Evolutionary conservation across 2,888 invertebrate genomes (phyloP).

Genomic region (Atherix ibis): DNA sequence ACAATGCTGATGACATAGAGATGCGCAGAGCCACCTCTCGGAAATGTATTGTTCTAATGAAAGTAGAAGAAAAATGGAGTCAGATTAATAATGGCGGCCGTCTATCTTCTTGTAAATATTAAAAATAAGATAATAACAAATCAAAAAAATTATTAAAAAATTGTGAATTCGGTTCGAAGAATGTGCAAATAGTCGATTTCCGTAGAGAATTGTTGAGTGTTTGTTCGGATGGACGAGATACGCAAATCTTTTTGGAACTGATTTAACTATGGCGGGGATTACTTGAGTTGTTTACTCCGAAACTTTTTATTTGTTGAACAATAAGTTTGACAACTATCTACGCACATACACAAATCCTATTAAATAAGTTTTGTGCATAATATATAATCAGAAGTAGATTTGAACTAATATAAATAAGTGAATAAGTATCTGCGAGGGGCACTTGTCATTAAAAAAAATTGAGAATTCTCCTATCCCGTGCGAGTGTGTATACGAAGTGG

Average conservation of each 20-base stretch:
- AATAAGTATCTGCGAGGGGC: too few relatives aligned
- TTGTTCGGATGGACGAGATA: conserved; percentile 3
- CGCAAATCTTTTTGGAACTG: conserved; percentile 8
- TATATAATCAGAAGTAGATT: background rate
- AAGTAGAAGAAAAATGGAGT: conserved; percentile 23
- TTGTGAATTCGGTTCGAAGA: conserved; percentile 7
- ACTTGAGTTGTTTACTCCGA: conserved; percentile 18
- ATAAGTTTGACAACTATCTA: conserved; percentile 11
- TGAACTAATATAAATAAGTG: too few relatives aligned
- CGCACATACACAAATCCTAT: conserved; percentile 2
- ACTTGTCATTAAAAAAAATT: too few relatives aligned
- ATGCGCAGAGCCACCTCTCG: conserved; percentile 14
- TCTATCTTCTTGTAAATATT: conserved; percentile 27
- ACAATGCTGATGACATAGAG: too few relatives aligned
- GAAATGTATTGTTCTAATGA: conserved; percentile 12
- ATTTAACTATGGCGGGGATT: conserved; percentile 18
- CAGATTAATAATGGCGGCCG: conserved; percentile 27
- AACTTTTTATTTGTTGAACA: conserved; percentile 13
- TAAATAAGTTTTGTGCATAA: background rate
- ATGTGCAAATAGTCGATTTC: too few relatives aligned
- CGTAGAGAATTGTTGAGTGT: conserved; percentile 6
- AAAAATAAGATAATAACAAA: conserved; percentile 18
- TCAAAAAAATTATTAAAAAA: conserved; percentile 13
- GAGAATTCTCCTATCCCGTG: too few relatives aligned
- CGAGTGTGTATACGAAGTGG: too few relatives aligned